A percentile compares a stretch with the other conserved stretches of the same genome.
These are phyloP conservation scores for Diprion similis DNA, from an alignment of 1,140 invertebrate genomes.

Conservation along the genomic window DNA sequence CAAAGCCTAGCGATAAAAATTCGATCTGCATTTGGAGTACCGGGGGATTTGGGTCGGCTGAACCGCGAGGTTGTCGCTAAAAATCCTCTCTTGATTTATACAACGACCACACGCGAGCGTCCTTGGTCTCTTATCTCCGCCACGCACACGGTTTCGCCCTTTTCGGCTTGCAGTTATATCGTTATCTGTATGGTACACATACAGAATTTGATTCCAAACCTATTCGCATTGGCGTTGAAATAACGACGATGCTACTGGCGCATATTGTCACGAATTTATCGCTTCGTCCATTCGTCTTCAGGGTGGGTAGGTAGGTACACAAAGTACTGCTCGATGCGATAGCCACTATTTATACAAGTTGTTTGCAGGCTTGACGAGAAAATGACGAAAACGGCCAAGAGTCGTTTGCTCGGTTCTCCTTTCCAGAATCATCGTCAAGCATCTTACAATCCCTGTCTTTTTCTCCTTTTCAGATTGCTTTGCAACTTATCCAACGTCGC, in stretches of 20 bases:
- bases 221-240: not conserved
- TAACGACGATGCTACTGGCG: not conserved
- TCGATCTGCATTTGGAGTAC: slow-evolving; percentile 17
- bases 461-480: too few species aligned
- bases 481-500: too few species aligned
- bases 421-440: too few species aligned
- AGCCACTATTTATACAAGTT: too few species aligned
- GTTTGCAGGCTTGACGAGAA: too few species aligned
- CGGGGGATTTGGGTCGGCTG: slow-evolving; percentile 2
- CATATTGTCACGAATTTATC: slow-evolving; percentile 4
- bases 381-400: too few species aligned
- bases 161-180: slow-evolving; percentile 19
- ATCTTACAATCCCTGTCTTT: too few species aligned
- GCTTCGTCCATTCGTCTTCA: not conserved
- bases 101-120: slow-evolving; percentile 28
- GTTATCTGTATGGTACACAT: slow-evolving; percentile 12
- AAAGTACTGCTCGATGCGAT: not conserved
- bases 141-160: slow-evolving; percentile 12
- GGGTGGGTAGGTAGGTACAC: not conserved
- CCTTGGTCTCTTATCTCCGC: slow-evolving; percentile 24
- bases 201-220: not conserved
- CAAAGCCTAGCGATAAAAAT: slow-evolving; percentile 10
- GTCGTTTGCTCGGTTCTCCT: too few species aligned
- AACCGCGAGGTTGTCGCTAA: slow-evolving; percentile 12
- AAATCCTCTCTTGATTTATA: slow-evolving; percentile 32